These are phyloP conservation scores for Ceryle rudis DNA, from an alignment of 2,797 vertebrate species.

Conservation along the genomic window DNA sequence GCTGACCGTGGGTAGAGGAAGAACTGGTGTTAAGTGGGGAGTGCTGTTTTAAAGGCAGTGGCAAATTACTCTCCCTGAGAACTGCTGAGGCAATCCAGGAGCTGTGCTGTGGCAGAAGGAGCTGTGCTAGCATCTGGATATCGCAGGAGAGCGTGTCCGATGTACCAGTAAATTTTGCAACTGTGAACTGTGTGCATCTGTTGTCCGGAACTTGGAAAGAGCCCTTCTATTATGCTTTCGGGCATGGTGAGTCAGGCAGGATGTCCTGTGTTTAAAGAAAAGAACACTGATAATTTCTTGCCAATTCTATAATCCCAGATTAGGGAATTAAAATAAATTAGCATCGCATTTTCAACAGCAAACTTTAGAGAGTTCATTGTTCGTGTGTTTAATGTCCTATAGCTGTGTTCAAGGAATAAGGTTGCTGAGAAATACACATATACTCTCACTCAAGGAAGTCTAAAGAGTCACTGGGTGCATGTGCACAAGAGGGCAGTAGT, in stretches of 20 bases:
- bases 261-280: not conserved
- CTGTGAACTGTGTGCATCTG: not conserved
- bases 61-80: not conserved
- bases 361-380: not conserved
- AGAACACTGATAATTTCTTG: not conserved
- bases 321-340: not conserved
- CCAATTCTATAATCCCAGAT: not conserved
- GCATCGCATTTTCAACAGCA: not conserved
- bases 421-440: not conserved
- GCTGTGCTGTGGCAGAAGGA: not conserved
- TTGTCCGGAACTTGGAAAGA: not conserved
- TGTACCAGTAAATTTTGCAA: not conserved
- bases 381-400: not conserved
- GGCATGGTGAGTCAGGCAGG: not conserved
- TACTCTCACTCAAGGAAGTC: not conserved
- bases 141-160: fast-evolving
- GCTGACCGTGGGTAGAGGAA: not conserved
- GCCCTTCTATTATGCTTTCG: not conserved
- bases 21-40: not conserved
- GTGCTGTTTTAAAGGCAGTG: not conserved
- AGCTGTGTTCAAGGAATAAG: not conserved
- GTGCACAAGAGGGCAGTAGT: conserved; percentile 73
- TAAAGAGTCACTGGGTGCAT: not conserved
- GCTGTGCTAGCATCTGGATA: not conserved
- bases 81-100: not conserved